Percentiles rank a stretch among this genome's conserved stretches.
Conservation (phyloP, 2,797 vertebrate species). For the Columba guinea region DNA sequence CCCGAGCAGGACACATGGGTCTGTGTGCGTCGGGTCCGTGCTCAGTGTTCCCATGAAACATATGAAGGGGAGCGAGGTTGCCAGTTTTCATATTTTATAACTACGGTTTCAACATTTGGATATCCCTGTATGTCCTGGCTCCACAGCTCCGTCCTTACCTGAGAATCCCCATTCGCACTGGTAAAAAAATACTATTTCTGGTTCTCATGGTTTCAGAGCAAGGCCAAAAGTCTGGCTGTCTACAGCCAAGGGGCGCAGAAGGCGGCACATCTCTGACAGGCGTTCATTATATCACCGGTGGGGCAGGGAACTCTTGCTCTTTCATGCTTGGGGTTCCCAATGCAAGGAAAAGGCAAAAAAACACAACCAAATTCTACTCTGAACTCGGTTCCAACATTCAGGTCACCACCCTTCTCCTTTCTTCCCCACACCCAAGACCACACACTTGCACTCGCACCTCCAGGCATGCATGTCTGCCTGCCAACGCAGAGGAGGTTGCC, state of each 20-base stretch:
- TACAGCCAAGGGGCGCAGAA: neutral
- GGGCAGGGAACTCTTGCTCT: neutral
- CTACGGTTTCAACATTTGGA: neutral
- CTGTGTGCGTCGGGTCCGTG: neutral
- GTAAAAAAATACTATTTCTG: neutral
- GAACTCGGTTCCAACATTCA: slow-evolving; percentile 49
- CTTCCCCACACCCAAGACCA: slow-evolving; percentile 59
- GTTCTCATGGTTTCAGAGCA: neutral
- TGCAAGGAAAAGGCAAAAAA: neutral
- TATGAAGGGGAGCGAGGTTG: neutral
- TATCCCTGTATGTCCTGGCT: neutral
- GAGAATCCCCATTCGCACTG: neutral
- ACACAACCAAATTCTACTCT: neutral
- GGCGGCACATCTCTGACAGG: neutral
- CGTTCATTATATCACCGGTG: neutral
- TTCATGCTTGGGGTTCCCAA: neutral
- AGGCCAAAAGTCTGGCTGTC: neutral
- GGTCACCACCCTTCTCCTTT: slow-evolving; percentile 58
- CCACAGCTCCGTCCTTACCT: neutral
- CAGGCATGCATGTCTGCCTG: slow-evolving; percentile 27
- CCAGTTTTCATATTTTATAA: neutral
- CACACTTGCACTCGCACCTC: slow-evolving; percentile 43
- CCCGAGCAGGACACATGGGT: neutral
- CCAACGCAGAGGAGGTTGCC: neutral
- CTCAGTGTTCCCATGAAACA: neutral